Conservation (phyloP, 2,113 vertebrate genomes). For the Heterochromis multidens region DNA sequence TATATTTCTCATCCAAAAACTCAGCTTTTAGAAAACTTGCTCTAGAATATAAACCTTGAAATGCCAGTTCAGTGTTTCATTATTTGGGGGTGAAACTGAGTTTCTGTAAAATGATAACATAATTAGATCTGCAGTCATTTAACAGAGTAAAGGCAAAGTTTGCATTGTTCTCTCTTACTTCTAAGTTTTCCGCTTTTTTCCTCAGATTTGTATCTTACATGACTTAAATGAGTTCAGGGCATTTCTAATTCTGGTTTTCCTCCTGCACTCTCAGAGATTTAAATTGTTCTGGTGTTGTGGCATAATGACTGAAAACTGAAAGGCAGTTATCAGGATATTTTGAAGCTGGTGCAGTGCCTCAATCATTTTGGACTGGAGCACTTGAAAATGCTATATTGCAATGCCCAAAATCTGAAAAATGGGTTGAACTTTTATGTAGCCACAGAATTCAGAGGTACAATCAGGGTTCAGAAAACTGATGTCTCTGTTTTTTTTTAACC, state of each 20-base stretch:
- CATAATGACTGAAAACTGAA: background rate
- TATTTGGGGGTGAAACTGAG: background rate
- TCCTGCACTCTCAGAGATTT: background rate
- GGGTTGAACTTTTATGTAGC: background rate
- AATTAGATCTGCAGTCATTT: background rate
- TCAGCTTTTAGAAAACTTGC: background rate
- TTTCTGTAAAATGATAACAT: background rate
- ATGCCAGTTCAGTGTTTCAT: background rate
- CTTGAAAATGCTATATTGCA: background rate
- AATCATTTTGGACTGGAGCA: background rate
- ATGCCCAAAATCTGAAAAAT: background rate
- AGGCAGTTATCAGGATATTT: background rate
- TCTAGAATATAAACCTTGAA: background rate
- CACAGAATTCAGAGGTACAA: background rate
- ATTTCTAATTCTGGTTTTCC: background rate
- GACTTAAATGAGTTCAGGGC: background rate
- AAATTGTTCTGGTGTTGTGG: background rate
- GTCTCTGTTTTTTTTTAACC: background rate
- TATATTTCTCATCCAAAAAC: background rate
- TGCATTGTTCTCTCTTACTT: background rate
- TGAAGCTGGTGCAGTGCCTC: background rate
- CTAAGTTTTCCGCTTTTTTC: background rate
- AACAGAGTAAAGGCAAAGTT: background rate
- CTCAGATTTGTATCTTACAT: background rate
- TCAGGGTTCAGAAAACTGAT: no score